Conservation (phyloP, 1,140 invertebrate genomes). For the Pseudomyrmex gracilis region DNA sequence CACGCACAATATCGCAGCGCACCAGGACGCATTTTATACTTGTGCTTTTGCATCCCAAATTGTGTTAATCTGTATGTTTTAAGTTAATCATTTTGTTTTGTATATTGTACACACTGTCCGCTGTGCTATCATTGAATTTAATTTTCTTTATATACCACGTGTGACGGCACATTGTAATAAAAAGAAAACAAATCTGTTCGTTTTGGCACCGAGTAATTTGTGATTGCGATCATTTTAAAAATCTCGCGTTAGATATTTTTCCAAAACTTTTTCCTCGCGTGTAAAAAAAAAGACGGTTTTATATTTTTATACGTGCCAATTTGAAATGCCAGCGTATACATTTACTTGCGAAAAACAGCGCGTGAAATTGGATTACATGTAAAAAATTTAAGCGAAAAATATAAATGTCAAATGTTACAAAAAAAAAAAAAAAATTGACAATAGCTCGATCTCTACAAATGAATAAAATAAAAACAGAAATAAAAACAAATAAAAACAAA, state of each 20-base stretch:
- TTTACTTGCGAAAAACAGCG: slow-evolving; percentile 5
- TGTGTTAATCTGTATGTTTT: slow-evolving; percentile 49
- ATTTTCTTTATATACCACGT: slow-evolving; percentile 16
- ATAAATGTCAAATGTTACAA: background rate
- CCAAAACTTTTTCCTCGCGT: background rate
- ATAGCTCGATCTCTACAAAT: background rate
- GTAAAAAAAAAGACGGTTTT: too few species aligned
- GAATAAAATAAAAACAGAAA: background rate
- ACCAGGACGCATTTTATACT: slow-evolving; percentile 35
- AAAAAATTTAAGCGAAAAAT: background rate
- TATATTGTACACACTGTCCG: slow-evolving; percentile 2
- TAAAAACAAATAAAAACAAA: background rate
- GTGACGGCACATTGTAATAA: slow-evolving; percentile 1
- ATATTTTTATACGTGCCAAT: background rate
- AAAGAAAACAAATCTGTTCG: too few species aligned
- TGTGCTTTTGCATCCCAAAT: slow-evolving; percentile 55
- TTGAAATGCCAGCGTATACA: background rate
- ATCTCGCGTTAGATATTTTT: slow-evolving; percentile 3
- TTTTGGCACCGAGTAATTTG: too few species aligned
- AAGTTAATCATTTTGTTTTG: slow-evolving; percentile 28
- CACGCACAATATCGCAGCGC: slow-evolving; percentile 29
- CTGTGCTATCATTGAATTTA: slow-evolving; percentile 4
- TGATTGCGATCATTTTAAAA: too few species aligned
- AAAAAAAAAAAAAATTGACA: too few species aligned
- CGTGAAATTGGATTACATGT: background rate